These are phyloP conservation scores for Elysia crispata DNA, from an alignment of 2,888 invertebrate genomes.

Conservation along the genomic window DNA sequence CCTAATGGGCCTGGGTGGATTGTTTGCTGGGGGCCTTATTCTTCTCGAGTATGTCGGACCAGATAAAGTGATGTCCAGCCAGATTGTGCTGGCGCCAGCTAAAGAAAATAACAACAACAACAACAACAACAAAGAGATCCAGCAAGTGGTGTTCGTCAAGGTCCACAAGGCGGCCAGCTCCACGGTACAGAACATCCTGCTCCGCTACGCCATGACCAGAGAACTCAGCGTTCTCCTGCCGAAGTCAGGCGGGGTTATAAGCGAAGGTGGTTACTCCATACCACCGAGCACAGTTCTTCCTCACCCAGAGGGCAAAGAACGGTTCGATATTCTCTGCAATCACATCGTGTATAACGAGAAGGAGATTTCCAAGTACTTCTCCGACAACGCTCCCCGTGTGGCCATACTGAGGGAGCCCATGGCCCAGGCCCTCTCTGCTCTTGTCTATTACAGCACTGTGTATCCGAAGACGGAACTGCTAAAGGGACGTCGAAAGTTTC, in stretches of 20 bases:
- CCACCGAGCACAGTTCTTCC: background rate
- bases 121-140: too few relatives aligned
- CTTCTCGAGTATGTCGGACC: too few relatives aligned
- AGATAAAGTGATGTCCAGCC: too few relatives aligned
- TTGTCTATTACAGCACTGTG: constrained; percentile 32
- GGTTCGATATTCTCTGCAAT: constrained; percentile 45
- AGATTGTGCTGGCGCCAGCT: too few relatives aligned
- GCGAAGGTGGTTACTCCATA: constrained; percentile 12
- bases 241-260: constrained; percentile 1
- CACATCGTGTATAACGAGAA: constrained; percentile 42
- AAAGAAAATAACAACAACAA: too few relatives aligned
- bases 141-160: constrained; percentile 46
- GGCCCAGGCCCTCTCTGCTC: constrained; percentile 40
- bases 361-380: background rate
- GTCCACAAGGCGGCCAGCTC: constrained; percentile 52
- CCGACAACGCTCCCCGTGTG: constrained; percentile 26
- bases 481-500: background rate
- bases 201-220: constrained; percentile 45
- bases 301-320: background rate
- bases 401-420: constrained; percentile 45
- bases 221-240: constrained; percentile 46
- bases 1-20: too few relatives aligned
- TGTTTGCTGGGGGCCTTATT: too few relatives aligned
- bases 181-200: constrained; percentile 48
- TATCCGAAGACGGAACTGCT: constrained; percentile 14